phyloP scores from a whole-genome alignment of 2,113 vertebrate species.

The Ahaetulla prasina region DNA sequence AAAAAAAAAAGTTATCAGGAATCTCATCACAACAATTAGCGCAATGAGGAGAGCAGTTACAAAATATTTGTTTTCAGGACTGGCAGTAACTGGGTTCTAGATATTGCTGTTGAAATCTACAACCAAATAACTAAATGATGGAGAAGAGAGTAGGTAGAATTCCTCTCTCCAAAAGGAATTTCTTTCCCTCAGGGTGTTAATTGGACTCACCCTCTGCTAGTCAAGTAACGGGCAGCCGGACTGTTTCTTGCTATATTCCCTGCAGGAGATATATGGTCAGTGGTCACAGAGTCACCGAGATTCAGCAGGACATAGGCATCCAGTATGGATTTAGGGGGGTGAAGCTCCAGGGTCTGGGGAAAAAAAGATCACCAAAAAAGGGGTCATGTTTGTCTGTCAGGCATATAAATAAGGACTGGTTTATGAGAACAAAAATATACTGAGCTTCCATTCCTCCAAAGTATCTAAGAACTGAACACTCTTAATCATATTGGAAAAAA shows the following conservation, averaged over 20 bases:
- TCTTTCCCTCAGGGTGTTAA: too few relatives aligned
- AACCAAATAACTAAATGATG: neutral
- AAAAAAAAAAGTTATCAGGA: neutral
- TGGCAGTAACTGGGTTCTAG: neutral
- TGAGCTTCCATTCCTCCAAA: neutral
- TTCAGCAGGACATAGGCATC: slow-evolving; percentile 88
- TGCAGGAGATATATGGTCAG: slow-evolving; percentile 96
- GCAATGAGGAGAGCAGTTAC: neutral
- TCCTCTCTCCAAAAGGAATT: neutral
- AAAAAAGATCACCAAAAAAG: neutral
- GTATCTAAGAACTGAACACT: too few relatives aligned
- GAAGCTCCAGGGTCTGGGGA: slow-evolving; percentile 77
- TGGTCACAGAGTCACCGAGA: slow-evolving; percentile 95
- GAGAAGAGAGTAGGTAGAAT: neutral
- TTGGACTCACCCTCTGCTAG: slow-evolving; percentile 78
- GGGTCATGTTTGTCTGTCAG: neutral
- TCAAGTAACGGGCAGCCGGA: slow-evolving; percentile 88
- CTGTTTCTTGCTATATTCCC: slow-evolving; percentile 96
- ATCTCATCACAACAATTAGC: neutral
- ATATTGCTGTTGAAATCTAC: neutral
- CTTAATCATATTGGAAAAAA: neutral
- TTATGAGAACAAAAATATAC: neutral
- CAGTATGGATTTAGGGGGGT: slow-evolving; percentile 75
- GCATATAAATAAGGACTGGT: neutral
- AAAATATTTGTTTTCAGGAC: neutral